These are phyloP conservation scores for Reticulitermes speratus DNA, from an alignment of 1,140 invertebrate species.

Conservation along the genomic window DNA sequence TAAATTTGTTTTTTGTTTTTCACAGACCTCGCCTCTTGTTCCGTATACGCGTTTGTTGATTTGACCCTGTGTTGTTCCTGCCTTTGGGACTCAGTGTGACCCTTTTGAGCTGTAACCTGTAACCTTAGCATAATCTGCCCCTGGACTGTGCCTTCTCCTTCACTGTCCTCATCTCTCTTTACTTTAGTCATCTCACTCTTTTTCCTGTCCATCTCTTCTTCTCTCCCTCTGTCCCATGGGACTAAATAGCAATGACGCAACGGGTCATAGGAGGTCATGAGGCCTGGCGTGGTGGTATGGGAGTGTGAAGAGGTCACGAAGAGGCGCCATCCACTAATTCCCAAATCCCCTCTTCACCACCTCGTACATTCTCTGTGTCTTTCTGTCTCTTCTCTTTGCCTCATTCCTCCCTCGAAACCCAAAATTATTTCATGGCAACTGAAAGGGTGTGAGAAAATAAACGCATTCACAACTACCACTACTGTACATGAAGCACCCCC, in stretches of 20 bases:
- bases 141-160: neutral
- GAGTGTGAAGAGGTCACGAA: neutral
- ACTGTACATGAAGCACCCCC: neutral
- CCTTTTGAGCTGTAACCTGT: neutral
- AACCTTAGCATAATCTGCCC: neutral
- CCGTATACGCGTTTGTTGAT: neutral
- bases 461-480: constrained; percentile 15
- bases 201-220: neutral
- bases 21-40: neutral
- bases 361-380: neutral
- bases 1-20: neutral
- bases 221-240: neutral
- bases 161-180: neutral
- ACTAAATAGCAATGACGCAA: constrained; percentile 22
- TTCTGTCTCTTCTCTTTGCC: constrained; percentile 9
- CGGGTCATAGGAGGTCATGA: constrained; percentile 6
- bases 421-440: constrained; percentile 31
- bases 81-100: neutral
- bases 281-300: neutral
- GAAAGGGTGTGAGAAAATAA: constrained; percentile 26
- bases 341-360: constrained; percentile 1
- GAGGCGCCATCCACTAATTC: constrained; percentile 12
- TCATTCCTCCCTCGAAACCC: constrained; percentile 30
- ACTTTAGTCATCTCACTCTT: neutral
- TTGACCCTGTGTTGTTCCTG: neutral